These are phyloP conservation scores for Diploscapter pachys DNA, from an alignment of 1,140 invertebrate genomes.

Conservation along the genomic window DNA sequence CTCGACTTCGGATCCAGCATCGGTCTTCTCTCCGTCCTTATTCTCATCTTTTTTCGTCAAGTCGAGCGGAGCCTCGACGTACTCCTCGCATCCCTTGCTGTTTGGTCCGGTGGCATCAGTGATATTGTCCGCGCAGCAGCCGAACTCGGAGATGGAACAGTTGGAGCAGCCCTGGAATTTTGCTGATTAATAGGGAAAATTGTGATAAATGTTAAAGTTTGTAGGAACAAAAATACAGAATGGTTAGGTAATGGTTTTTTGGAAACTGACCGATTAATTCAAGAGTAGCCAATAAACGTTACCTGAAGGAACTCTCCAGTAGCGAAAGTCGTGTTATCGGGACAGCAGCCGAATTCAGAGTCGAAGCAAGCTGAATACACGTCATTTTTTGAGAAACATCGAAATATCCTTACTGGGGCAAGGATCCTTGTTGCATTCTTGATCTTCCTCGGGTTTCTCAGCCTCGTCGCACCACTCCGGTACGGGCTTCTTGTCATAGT, in stretches of 20 bases:
- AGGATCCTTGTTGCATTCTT: conserved; percentile 72
- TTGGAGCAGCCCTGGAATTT: conserved; percentile 71
- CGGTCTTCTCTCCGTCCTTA: conserved; percentile 29
- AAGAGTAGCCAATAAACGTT: conserved; percentile 43
- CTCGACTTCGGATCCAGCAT: conserved; percentile 34
- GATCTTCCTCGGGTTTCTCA: conserved; percentile 68
- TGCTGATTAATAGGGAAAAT: no score
- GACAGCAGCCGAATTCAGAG: conserved; percentile 71
- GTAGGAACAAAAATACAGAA: no score
- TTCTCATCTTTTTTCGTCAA: conserved; percentile 26
- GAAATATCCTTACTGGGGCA: conserved; percentile 60
- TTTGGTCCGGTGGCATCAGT: conserved; percentile 54
- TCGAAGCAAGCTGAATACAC: conserved; percentile 68
- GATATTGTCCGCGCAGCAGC: conserved; percentile 56
- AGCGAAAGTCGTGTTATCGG: conserved; percentile 72
- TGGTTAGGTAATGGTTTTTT: no score
- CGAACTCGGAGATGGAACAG: conserved; percentile 57
- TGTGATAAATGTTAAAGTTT: no score
- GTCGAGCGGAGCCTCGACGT: conserved; percentile 54
- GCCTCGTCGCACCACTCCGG: conserved; percentile 69
- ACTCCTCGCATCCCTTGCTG: conserved; percentile 62
- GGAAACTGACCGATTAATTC: no score
- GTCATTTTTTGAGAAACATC: conserved; percentile 15
- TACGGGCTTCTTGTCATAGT: conserved; percentile 67
- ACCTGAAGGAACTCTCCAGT: conserved; percentile 67